Evolutionary conservation across 30 jellyfish, hydroid and myxozoan species (phyloP).

Genomic region (Hydractinia symbiolongicarpus): DNA sequence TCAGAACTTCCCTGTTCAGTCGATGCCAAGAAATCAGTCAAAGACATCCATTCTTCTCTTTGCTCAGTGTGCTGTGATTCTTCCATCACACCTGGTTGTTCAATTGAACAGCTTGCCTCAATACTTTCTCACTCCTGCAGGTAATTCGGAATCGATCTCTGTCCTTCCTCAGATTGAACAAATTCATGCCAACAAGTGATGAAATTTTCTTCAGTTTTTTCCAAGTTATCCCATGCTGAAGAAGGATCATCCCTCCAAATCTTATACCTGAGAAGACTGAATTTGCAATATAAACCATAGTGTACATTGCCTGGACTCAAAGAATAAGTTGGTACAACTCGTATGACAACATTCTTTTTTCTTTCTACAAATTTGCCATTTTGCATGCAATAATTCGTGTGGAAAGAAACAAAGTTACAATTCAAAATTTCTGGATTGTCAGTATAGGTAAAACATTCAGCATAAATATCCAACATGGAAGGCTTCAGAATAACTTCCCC

Average conservation of each 20-base stretch:
- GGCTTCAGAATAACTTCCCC: too few species aligned
- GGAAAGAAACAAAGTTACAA: too few species aligned
- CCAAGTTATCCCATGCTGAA: neutral
- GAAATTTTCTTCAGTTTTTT: neutral
- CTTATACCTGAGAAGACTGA: neutral
- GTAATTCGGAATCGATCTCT: neutral
- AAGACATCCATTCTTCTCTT: conserved; percentile 15
- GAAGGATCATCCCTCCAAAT: neutral
- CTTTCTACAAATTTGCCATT: too few species aligned
- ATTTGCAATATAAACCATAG: too few species aligned
- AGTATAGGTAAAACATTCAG: too few species aligned
- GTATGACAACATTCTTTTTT: too few species aligned
- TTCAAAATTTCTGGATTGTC: too few species aligned
- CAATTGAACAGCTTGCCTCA: neutral
- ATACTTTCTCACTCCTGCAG: neutral
- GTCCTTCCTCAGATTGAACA: neutral
- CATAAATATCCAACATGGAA: too few species aligned
- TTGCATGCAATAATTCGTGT: too few species aligned
- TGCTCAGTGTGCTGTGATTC: neutral
- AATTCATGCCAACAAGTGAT: conserved; percentile 8
- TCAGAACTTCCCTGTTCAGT: neutral
- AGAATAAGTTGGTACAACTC: too few species aligned
- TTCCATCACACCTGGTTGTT: neutral
- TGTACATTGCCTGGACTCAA: too few species aligned
- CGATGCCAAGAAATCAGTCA: neutral